Percentiles rank a stretch among this genome's conserved stretches.
phyloP scores from a whole-genome alignment of 2,888 invertebrate species.

The Ctena decussata region DNA sequence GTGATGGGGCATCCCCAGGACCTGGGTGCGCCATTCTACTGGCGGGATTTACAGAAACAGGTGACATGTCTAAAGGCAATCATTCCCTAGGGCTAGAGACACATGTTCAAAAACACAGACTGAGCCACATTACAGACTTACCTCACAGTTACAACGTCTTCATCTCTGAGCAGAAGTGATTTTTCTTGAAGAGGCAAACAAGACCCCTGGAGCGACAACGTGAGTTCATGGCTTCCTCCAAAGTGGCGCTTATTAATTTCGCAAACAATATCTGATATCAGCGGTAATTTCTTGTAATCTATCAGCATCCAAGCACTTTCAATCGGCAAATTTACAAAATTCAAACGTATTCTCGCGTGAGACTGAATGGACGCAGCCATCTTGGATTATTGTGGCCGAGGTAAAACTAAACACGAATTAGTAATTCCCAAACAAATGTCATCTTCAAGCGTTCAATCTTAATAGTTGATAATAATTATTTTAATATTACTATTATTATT shows the following conservation, averaged over 20 bases:
- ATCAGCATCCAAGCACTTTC: constrained; percentile 68
- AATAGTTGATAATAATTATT: background rate
- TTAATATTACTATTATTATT: constrained; percentile 14
- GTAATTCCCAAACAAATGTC: too few species aligned
- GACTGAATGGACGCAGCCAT: constrained; percentile 64
- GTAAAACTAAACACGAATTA: too few species aligned
- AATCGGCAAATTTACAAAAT: constrained; percentile 49
- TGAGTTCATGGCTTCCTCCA: constrained; percentile 7
- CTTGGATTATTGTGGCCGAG: constrained; percentile 17
- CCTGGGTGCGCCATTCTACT: too few species aligned
- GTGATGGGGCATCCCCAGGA: too few species aligned
- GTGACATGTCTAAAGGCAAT: too few species aligned
- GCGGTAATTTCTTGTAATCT: constrained; percentile 33
- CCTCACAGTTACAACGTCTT: constrained; percentile 60
- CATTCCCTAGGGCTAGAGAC: too few species aligned
- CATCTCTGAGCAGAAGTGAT: constrained; percentile 60
- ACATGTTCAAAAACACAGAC: too few species aligned
- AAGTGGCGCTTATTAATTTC: constrained; percentile 34
- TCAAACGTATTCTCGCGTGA: constrained; percentile 66
- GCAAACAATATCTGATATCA: constrained; percentile 31
- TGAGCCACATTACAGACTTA: too few species aligned
- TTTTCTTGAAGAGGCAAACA: constrained; percentile 62
- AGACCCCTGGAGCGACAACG: constrained; percentile 50
- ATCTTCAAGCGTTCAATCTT: too few species aligned
- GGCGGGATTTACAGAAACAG: too few species aligned